Base-by-base conservation (phyloP, 2,113 vertebrate species). In the Limanda limanda region DNA sequence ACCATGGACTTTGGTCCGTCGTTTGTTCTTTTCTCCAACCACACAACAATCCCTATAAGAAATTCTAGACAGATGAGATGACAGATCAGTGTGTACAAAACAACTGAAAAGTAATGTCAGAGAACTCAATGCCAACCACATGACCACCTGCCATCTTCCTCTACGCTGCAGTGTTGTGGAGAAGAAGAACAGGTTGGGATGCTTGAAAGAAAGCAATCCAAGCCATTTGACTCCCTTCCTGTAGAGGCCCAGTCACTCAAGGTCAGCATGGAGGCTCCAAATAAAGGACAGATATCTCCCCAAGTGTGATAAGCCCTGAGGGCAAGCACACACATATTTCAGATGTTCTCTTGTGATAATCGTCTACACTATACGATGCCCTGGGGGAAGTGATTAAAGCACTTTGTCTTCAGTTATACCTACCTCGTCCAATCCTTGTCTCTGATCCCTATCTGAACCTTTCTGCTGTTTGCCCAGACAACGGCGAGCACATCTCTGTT, bases 291-390 rank as follows among this genome's bases (percentile, higher is more conserved):
- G 80, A 85, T 88, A 83, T 85, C 68, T 86, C 40, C 58, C 78
- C 66, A 20, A 20, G 74, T 51, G 62, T 82, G 90, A 92, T 92
- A 91, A 89, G 89, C 83, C 47, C 58, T 20, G 0, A 67, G 58
- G 77, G 69, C 55, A 55, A 71, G 69, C 75, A 60, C 79, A 75
- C 74, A 85, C 79, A 80, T 85, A 85, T 92, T 89, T 92, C 83
- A 91, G 90, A 93, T 89, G 77, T 86, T 85, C 67, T 77, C 68
- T 24, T 57, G 59, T 72, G 86, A 92, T 90, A 91, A 90, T 86
- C 76, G 35, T 56, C 37, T 69, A 89, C 75, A 71, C 76, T 82
- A 72, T 84, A 73, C 40, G 59, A 54, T 77, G 65, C 83, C 81
- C 84, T 62, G 60, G 70, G 57, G 85, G 81, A 76, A 78, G 78